A percentile compares a stretch with the other conserved stretches of the same genome.
Conservation (phyloP, 2,888 invertebrate species). For the Tyria jacobaeae region DNA sequence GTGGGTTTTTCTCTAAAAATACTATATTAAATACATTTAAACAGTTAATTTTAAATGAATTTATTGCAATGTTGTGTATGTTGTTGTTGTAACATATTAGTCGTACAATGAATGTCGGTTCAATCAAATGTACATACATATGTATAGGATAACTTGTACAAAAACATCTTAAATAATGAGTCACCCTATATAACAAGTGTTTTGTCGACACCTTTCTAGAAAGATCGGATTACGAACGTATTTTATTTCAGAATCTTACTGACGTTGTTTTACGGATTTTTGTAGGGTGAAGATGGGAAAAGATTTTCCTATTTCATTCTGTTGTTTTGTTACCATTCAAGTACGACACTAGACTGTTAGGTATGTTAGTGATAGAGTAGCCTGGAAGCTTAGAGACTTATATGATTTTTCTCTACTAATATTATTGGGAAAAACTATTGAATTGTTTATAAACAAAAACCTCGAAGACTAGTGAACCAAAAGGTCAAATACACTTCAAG, state of each 20-base stretch:
- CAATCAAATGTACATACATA: background rate
- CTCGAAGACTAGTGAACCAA: too few relatives aligned
- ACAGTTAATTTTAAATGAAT: background rate
- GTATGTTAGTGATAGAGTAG: background rate
- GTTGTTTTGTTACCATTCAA: background rate
- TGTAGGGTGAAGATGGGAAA: background rate
- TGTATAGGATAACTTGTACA: background rate
- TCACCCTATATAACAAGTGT: conserved; percentile 7
- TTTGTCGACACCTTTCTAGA: conserved; percentile 17
- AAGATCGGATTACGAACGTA: conserved; percentile 14
- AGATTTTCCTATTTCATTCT: background rate
- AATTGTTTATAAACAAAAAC: too few relatives aligned
- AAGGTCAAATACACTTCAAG: too few relatives aligned
- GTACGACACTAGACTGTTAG: background rate
- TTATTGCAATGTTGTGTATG: background rate
- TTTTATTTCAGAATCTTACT: conserved; percentile 17
- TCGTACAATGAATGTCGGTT: background rate
- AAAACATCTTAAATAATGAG: background rate
- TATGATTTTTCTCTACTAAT: too few relatives aligned
- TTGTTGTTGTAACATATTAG: too few relatives aligned
- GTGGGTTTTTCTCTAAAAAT: too few relatives aligned
- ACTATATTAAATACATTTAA: too few relatives aligned
- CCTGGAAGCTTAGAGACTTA: too few relatives aligned
- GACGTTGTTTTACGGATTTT: conserved; percentile 2
- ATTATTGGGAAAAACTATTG: too few relatives aligned